Conservation (phyloP, 2,888 invertebrate species). For the Pseudococcus viburni region DNA sequence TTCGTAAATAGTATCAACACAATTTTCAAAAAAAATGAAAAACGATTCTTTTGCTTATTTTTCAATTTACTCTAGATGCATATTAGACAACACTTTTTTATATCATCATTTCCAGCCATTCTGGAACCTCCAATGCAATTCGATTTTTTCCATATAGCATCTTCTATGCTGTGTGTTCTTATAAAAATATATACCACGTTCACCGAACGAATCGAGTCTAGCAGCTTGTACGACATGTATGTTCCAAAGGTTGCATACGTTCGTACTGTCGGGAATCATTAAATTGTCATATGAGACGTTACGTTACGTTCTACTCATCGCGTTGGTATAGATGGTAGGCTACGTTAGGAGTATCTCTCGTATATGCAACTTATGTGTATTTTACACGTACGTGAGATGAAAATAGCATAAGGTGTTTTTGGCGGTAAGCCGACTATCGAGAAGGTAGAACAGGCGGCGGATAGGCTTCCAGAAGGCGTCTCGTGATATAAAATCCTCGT, state of each 20-base stretch:
- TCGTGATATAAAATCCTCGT: not conserved
- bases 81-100: no score
- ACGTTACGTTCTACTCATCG: not conserved
- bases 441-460: not conserved
- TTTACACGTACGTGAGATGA: constrained; percentile 12
- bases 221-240: not conserved
- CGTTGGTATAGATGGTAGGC: not conserved
- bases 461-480: not conserved
- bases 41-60: no score
- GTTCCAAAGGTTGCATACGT: not conserved
- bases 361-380: not conserved
- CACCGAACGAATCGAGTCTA: not conserved
- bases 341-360: not conserved
- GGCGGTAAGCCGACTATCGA: not conserved
- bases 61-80: no score
- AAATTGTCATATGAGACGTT: constrained; percentile 1
- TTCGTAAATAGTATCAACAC: no score
- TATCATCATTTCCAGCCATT: no score
- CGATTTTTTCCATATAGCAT: no score
- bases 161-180: no score
- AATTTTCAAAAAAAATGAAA: no score
- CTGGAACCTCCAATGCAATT: no score
- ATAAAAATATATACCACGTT: not conserved
- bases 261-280: not conserved
- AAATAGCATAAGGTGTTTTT: not conserved